phyloP scores from a whole-genome alignment of 2,113 vertebrate genomes.

The Rhegmatorhina hoffmannsi region DNA sequence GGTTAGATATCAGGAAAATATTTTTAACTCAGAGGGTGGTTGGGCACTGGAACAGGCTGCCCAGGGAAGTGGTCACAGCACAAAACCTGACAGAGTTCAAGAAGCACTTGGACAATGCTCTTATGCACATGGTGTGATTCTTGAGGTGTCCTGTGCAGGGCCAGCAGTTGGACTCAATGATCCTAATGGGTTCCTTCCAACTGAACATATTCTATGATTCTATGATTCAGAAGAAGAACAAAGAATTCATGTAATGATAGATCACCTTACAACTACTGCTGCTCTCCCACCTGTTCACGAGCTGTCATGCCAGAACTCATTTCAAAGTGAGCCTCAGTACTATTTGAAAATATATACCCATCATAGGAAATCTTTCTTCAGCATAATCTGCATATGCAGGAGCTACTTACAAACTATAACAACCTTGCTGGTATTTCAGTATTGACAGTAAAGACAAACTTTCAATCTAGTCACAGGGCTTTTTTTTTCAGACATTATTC shows the following conservation, averaged over 20 bases:
- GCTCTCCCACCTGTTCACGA: not conserved
- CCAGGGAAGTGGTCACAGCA: not conserved
- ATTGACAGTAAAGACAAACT: not conserved
- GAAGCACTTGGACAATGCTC: not conserved
- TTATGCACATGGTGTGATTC: not conserved
- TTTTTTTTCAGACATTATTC: not conserved
- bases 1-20: not conserved
- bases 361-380: not conserved
- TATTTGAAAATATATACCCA: not conserved
- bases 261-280: not conserved
- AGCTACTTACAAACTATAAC: not conserved
- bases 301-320: not conserved
- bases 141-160: not conserved
- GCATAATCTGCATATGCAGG: not conserved
- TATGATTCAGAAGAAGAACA: not conserved
- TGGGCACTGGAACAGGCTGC: not conserved
- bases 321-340: not conserved
- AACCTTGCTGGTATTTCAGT: not conserved
- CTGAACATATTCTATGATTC: accelerated
- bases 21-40: not conserved
- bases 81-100: not conserved
- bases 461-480: not conserved
- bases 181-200: not conserved
- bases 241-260: not conserved
- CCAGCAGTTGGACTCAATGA: not conserved